Percentiles rank a stretch among this genome's conserved stretches.
Evolutionary conservation across 2,888 invertebrate species (phyloP).

Genomic region (Labia minor): DNA sequence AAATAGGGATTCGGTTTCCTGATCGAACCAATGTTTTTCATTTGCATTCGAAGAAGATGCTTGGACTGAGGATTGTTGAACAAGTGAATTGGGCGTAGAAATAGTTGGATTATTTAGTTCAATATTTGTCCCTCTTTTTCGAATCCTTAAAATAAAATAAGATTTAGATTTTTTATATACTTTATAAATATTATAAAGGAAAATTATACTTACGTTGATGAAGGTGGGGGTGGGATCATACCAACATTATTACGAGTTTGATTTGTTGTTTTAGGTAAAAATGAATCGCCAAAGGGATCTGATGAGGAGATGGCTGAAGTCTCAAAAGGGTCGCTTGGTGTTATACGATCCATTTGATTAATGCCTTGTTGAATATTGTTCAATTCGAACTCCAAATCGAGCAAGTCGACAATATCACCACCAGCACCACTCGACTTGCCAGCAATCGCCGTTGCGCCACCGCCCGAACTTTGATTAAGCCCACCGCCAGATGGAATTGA

Average conservation of each 20-base stretch:
- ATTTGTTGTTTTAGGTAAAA: slow-evolving; percentile 37
- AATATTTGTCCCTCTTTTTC: slow-evolving; percentile 30
- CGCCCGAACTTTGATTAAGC: not conserved
- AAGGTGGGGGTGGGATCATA: slow-evolving; percentile 24
- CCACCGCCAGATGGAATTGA: slow-evolving; percentile 16
- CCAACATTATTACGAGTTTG: slow-evolving; percentile 19
- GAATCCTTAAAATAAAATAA: slow-evolving; percentile 25
- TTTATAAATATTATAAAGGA: not conserved
- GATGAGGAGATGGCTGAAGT: slow-evolving; percentile 44
- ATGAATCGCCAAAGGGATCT: slow-evolving; percentile 55
- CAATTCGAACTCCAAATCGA: slow-evolving; percentile 77
- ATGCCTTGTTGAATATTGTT: slow-evolving; percentile 76
- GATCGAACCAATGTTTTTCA: slow-evolving; percentile 39
- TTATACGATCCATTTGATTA: slow-evolving; percentile 77
- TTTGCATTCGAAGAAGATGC: slow-evolving; percentile 26
- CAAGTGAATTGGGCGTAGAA: slow-evolving; percentile 30
- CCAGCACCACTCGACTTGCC: not conserved
- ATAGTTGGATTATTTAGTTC: slow-evolving; percentile 27
- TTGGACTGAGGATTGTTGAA: slow-evolving; percentile 33
- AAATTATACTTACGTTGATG: slow-evolving; percentile 15
- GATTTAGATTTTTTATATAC: not conserved
- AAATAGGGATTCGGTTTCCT: slow-evolving; percentile 39
- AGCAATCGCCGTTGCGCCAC: not conserved
- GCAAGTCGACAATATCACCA: slow-evolving; percentile 60
- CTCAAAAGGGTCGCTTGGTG: slow-evolving; percentile 53